Percentiles rank a stretch among this genome's conserved stretches.
Conservation (phyloP, 2,888 invertebrate species). For the Strigamia transsilvanica region DNA sequence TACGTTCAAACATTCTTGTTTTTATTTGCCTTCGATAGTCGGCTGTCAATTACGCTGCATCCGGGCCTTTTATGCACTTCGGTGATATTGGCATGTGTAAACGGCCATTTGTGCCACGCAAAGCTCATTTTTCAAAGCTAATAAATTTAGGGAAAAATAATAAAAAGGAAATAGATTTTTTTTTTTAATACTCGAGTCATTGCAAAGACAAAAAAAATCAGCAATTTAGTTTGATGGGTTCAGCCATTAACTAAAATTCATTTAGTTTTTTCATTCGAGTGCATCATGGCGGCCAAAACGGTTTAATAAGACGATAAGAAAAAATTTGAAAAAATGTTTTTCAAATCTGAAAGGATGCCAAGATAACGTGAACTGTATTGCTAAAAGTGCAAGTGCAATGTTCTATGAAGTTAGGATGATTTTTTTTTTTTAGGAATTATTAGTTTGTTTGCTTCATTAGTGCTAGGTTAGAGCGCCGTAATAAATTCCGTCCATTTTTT, state of each 20-base stretch:
- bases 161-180: constrained; percentile 26
- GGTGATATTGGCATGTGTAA: not conserved
- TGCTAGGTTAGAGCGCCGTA: not conserved
- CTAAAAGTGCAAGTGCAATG: constrained; percentile 14
- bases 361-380: not conserved
- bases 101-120: not conserved
- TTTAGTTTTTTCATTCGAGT: not conserved
- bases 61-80: not conserved
- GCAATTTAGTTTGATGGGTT: not conserved
- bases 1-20: not conserved
- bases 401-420: not conserved
- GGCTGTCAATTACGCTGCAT: constrained; percentile 6
- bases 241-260: not conserved
- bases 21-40: constrained; percentile 13
- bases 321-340: not conserved
- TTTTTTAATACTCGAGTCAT: not conserved
- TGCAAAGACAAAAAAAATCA: not conserved
- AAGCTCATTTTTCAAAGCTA: not conserved
- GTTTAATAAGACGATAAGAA: not conserved
- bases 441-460: constrained; percentile 32
- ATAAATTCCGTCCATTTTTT: not conserved
- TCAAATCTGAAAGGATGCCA: not conserved
- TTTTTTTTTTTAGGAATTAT: not conserved
- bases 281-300: not conserved
- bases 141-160: not conserved